Percentiles rank a stretch among this genome's conserved stretches.
These are phyloP conservation scores for Coelogynopora nodosa DNA, from an alignment of 2,888 invertebrate species.

Conservation along the genomic window DNA sequence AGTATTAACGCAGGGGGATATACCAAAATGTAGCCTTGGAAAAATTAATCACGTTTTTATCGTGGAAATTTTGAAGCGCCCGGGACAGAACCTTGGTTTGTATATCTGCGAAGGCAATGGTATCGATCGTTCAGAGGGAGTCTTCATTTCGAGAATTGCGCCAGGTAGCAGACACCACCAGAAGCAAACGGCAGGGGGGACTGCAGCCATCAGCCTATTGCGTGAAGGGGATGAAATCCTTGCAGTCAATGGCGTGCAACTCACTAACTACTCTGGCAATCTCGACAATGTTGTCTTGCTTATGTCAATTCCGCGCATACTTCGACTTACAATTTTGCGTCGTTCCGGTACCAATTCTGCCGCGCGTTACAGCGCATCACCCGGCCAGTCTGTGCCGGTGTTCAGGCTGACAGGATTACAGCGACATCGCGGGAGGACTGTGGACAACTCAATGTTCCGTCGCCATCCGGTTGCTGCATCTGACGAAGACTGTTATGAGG, in stretches of 20 bases:
- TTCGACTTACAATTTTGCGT: slow-evolving; percentile 79
- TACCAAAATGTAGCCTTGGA: background rate
- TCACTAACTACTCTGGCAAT: slow-evolving; percentile 79
- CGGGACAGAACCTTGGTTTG: slow-evolving; percentile 92
- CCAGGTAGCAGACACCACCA: slow-evolving; percentile 71
- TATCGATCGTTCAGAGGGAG: slow-evolving; percentile 86
- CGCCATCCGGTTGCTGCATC: background rate
- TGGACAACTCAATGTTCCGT: background rate
- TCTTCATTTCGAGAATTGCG: slow-evolving; percentile 93
- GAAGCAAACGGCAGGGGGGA: slow-evolving; percentile 67
- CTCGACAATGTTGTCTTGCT: slow-evolving; percentile 97
- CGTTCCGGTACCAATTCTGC: background rate
- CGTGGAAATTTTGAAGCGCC: slow-evolving; percentile 96
- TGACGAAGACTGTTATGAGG: slow-evolving; percentile 9
- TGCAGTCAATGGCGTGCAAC: slow-evolving; percentile 94
- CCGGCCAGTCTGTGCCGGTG: background rate
- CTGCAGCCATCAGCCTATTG: slow-evolving; percentile 66
- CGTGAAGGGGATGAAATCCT: slow-evolving; percentile 97
- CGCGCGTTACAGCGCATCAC: too few relatives aligned
- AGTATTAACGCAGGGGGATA: background rate
- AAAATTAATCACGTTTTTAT: slow-evolving; percentile 62
- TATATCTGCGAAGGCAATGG: slow-evolving; percentile 98
- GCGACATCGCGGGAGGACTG: background rate
- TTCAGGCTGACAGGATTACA: background rate
- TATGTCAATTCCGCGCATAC: slow-evolving; percentile 93